Percentiles rank a stretch among this genome's conserved stretches.
phyloP scores from a whole-genome alignment of 1,140 invertebrate species.

The Callitettix versicolor region DNA sequence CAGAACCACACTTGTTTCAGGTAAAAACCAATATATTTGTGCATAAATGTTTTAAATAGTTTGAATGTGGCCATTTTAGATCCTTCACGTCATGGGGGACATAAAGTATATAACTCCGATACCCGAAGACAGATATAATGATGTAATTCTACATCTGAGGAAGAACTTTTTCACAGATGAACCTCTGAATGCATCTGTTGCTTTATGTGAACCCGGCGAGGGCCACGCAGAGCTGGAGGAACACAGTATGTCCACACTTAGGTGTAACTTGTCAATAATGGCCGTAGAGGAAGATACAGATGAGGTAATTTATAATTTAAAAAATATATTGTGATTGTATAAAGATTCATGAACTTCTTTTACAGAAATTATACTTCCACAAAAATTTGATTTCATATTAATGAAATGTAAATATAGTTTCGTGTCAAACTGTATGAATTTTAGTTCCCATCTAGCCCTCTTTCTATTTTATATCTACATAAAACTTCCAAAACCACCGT shows the following conservation, averaged over 20 bases:
- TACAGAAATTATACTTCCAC: not conserved
- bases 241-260: conserved; percentile 55
- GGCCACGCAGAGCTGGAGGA: conserved; percentile 57
- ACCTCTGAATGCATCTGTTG: conserved; percentile 63
- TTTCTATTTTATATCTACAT: too few relatives aligned
- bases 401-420: too few relatives aligned
- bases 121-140: conserved; percentile 27
- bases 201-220: conserved; percentile 51
- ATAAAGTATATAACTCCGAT: conserved; percentile 22
- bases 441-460: too few relatives aligned
- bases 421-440: too few relatives aligned
- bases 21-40: too few relatives aligned
- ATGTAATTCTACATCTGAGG: conserved; percentile 56
- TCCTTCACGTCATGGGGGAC: conserved; percentile 6
- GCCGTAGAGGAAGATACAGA: conserved; percentile 44
- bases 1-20: too few relatives aligned
- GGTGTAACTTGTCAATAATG: conserved; percentile 61
- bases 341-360: too few relatives aligned
- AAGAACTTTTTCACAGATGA: conserved; percentile 68
- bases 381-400: not conserved
- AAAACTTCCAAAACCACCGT: too few relatives aligned
- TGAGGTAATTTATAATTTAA: too few relatives aligned
- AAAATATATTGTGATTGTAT: too few relatives aligned
- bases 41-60: too few relatives aligned
- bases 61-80: too few relatives aligned